Evolutionary conservation across 2,888 invertebrate genomes (phyloP).

Genomic region (Steinernema hermaphroditum): DNA sequence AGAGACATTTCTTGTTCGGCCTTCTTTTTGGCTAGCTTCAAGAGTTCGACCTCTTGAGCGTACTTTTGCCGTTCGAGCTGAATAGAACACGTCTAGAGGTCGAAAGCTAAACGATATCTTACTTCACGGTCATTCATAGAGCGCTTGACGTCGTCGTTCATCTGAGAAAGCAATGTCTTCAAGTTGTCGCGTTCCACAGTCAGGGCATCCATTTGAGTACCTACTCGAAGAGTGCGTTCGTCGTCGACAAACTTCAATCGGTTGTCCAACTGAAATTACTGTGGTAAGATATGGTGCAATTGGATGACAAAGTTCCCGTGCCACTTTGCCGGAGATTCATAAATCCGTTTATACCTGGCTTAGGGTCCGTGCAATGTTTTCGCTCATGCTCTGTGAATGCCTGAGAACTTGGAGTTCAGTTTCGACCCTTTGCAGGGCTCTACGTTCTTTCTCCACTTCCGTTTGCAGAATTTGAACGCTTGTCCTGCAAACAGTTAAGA

Average conservation of each 20-base stretch:
- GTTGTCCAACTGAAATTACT: not conserved
- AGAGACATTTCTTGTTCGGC: not conserved
- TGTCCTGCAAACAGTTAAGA: too few species aligned
- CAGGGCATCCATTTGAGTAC: not conserved
- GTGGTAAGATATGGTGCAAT: not conserved
- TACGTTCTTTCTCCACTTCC: not conserved
- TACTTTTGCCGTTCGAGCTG: not conserved
- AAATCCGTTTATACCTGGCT: not conserved
- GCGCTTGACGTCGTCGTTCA: not conserved
- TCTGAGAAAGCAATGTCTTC: slow-evolving; percentile 2
- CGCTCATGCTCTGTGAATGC: not conserved
- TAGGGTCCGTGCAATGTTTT: not conserved
- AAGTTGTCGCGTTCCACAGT: slow-evolving; percentile 18
- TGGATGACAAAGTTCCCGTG: not conserved
- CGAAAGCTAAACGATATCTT: not conserved
- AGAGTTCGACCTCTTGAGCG: not conserved
- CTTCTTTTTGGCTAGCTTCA: not conserved
- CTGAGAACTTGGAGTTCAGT: not conserved
- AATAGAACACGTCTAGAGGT: not conserved
- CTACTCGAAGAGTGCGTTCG: not conserved
- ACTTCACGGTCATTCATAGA: slow-evolving; percentile 11
- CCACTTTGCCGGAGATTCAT: too few species aligned
- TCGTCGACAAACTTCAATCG: not conserved
- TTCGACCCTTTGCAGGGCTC: not conserved
- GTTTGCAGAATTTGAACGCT: too few species aligned